Evolutionary conservation across 92 coral and sea anemone genomes (phyloP).

Genomic region (Epizoanthus ramosus): DNA sequence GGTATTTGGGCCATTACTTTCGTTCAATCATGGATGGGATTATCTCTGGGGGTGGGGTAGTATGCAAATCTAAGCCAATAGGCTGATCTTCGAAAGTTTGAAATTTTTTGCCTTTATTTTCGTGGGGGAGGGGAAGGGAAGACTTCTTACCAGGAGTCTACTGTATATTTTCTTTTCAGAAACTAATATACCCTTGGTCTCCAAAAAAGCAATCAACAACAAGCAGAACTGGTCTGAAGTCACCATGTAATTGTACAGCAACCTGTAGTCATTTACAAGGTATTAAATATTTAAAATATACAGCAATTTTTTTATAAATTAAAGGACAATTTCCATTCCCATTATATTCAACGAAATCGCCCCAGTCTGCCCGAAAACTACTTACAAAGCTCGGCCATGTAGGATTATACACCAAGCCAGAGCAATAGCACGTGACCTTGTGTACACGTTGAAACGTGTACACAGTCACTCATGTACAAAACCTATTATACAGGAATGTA

Average conservation of each 20-base stretch:
- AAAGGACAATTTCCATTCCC: slow-evolving; percentile 29
- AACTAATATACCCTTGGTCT: too few species aligned
- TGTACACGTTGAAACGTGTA: background rate
- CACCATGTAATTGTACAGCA: slow-evolving; percentile 38
- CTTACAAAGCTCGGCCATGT: slow-evolving; percentile 25
- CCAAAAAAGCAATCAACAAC: background rate
- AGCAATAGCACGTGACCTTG: background rate
- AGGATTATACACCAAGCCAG: slow-evolving; percentile 3
- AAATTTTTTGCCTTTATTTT: too few species aligned
- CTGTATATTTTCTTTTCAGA: too few species aligned
- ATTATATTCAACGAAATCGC: slow-evolving; percentile 26
- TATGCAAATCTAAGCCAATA: too few species aligned
- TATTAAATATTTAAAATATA: slow-evolving; percentile 45
- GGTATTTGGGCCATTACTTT: too few species aligned
- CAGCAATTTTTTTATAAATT: slow-evolving; percentile 44
- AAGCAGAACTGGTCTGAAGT: background rate
- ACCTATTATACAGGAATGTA: slow-evolving; percentile 19
- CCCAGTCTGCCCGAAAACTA: slow-evolving; percentile 20
- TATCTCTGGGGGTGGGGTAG: too few species aligned
- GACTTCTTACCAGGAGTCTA: too few species aligned
- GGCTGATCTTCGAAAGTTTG: too few species aligned
- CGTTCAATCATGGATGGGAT: too few species aligned
- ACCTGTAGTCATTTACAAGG: slow-evolving; percentile 33
- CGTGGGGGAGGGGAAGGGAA: too few species aligned
- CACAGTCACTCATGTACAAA: slow-evolving; percentile 3